A percentile compares a stretch with the other conserved stretches of the same genome.
Conservation (phyloP, 1,140 invertebrate species). For the Paralvinella palmiformis region DNA sequence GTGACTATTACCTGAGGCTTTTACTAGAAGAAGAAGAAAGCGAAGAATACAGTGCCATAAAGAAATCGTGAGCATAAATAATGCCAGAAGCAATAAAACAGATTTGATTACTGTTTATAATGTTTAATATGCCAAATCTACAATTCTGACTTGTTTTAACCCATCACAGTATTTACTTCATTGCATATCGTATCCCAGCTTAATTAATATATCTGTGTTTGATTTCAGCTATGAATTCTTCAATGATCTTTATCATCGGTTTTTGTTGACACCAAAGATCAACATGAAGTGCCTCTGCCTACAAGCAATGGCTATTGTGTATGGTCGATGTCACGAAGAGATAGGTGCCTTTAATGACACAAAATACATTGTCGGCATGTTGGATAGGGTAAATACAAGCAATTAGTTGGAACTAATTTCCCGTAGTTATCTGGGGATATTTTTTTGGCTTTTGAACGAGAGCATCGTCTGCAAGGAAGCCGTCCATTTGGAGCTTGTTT, state of each 20-base stretch:
- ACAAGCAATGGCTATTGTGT: constrained; percentile 96
- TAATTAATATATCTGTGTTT: constrained; percentile 3
- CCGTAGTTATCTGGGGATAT: too few species aligned
- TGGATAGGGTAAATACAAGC: constrained; percentile 68
- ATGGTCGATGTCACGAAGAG: constrained; percentile 89
- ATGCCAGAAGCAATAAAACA: too few species aligned
- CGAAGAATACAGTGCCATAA: constrained; percentile 76
- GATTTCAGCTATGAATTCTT: constrained; percentile 79
- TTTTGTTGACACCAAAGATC: constrained; percentile 82
- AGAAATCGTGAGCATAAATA: constrained; percentile 67
- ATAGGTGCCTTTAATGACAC: constrained; percentile 97
- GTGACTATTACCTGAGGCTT: constrained; percentile 94
- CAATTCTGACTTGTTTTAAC: too few species aligned
- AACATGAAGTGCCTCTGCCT: constrained; percentile 94
- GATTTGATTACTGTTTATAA: too few species aligned
- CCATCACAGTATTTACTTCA: too few species aligned
- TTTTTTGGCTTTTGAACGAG: too few species aligned
- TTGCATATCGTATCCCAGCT: too few species aligned
- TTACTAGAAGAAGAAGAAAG: constrained; percentile 78
- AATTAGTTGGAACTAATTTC: background rate
- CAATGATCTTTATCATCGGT: constrained; percentile 96
- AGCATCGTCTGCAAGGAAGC: too few species aligned
- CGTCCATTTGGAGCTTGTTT: too few species aligned
- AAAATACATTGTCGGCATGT: constrained; percentile 90
- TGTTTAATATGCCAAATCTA: too few species aligned